Conservation (phyloP, 2,888 invertebrate species). For the Dynastes grantii region DNA sequence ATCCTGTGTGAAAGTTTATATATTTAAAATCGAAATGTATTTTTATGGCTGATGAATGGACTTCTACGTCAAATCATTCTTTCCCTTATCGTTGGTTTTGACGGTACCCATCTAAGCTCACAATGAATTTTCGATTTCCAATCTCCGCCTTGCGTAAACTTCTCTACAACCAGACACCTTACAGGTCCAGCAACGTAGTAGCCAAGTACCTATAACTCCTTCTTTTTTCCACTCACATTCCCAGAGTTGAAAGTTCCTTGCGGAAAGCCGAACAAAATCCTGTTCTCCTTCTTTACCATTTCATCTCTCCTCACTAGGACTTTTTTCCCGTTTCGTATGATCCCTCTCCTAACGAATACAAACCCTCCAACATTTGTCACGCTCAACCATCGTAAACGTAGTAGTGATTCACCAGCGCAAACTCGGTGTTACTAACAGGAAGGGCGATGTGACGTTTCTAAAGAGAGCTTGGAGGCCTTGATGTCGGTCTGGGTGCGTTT, state of each 20-base stretch:
- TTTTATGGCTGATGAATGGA: too few relatives aligned
- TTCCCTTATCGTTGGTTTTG: constrained; percentile 10
- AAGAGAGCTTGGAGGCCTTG: too few relatives aligned
- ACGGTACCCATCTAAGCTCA: constrained; percentile 22
- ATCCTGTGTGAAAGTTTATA: too few relatives aligned
- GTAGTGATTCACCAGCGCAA: neutral
- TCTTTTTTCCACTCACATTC: neutral
- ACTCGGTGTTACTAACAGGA: too few relatives aligned
- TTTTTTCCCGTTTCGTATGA: too few relatives aligned
- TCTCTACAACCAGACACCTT: neutral
- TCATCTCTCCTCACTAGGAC: too few relatives aligned
- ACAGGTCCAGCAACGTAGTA: neutral
- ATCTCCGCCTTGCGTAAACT: constrained; percentile 33
- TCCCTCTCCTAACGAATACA: constrained; percentile 7
- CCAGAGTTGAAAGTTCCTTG: neutral
- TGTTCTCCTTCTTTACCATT: too few relatives aligned
- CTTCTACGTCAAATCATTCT: too few relatives aligned
- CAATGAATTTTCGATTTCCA: constrained; percentile 34
- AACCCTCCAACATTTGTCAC: constrained; percentile 29
- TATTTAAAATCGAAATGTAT: too few relatives aligned
- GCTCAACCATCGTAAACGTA: neutral
- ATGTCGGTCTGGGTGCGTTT: too few relatives aligned
- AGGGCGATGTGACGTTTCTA: too few relatives aligned
- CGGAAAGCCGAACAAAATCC: constrained; percentile 1
- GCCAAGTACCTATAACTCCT: neutral